phyloP scores from a whole-genome alignment of 2,888 invertebrate genomes.

The Magallana nippona region DNA sequence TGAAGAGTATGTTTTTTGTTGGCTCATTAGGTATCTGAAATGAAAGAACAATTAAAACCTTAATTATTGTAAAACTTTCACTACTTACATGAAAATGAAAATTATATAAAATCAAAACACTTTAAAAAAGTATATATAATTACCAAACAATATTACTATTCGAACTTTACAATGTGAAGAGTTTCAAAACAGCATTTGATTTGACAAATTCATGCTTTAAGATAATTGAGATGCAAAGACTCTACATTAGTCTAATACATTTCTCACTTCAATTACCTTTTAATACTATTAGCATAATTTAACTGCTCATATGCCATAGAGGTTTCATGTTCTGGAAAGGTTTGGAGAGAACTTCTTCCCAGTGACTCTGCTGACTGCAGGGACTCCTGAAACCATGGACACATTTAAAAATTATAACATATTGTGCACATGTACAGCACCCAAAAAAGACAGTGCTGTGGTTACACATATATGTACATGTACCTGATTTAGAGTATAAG shows the following conservation, averaged over 20 bases:
- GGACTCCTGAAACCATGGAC: not conserved
- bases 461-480: too few relatives aligned
- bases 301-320: constrained; percentile 82
- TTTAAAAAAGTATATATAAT: too few relatives aligned
- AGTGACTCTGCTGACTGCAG: not conserved
- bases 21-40: constrained; percentile 65
- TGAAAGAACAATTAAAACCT: not conserved
- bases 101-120: too few relatives aligned
- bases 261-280: constrained; percentile 58
- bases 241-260: too few relatives aligned
- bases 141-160: too few relatives aligned
- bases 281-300: constrained; percentile 74
- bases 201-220: too few relatives aligned
- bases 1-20: constrained; percentile 57
- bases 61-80: constrained; percentile 21
- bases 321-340: constrained; percentile 34
- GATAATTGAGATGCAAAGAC: too few relatives aligned
- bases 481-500: too few relatives aligned
- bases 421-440: too few relatives aligned
- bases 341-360: not conserved
- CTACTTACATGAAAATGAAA: not conserved
- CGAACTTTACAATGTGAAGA: too few relatives aligned
- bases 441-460: too few relatives aligned
- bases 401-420: not conserved
- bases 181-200: too few relatives aligned